Percentiles rank a stretch among this genome's conserved stretches.
These are phyloP conservation scores for Drosophila prosaltans DNA, from an alignment of 1,140 invertebrate genomes.

Conservation along the genomic window DNA sequence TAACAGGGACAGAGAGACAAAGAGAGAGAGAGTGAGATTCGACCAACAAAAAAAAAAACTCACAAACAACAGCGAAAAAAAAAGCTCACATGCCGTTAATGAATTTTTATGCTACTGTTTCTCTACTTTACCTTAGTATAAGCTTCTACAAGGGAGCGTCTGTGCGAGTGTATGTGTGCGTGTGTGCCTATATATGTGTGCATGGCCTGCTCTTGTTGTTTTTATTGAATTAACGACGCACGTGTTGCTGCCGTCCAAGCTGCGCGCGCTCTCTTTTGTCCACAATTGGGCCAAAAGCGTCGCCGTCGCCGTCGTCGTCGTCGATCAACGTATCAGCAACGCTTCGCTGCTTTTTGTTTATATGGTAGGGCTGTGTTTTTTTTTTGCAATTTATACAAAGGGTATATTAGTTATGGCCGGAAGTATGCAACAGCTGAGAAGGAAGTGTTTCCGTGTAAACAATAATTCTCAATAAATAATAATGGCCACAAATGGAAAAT, in stretches of 20 bases:
- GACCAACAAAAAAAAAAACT: conserved; percentile 44
- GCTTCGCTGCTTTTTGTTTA: conserved; percentile 22
- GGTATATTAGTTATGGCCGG: not conserved
- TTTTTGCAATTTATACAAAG: conserved; percentile 23
- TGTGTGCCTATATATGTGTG: conserved; percentile 20
- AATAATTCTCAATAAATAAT: no score
- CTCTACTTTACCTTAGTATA: conserved; percentile 6
- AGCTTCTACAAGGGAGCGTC: conserved; percentile 15
- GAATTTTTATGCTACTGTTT: conserved; percentile 65
- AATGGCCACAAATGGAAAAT: no score
- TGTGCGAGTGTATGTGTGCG: not conserved
- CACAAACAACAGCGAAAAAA: conserved; percentile 32
- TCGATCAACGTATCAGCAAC: conserved; percentile 46
- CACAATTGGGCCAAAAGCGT: conserved; percentile 31
- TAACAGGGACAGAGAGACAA: conserved; percentile 21
- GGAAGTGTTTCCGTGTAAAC: not conserved
- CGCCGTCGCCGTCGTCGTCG: conserved; percentile 24
- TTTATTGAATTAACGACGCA: conserved; percentile 75
- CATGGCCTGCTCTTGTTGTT: conserved; percentile 52
- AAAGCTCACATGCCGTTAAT: conserved; percentile 67
- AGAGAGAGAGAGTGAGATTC: conserved; percentile 38
- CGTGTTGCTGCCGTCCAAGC: conserved; percentile 64
- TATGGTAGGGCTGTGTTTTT: conserved; percentile 55
- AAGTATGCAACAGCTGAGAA: not conserved
- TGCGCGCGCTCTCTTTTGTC: conserved; percentile 35